These are phyloP conservation scores for Syngnathus floridae DNA, from an alignment of 2,113 vertebrate genomes.

Conservation along the genomic window DNA sequence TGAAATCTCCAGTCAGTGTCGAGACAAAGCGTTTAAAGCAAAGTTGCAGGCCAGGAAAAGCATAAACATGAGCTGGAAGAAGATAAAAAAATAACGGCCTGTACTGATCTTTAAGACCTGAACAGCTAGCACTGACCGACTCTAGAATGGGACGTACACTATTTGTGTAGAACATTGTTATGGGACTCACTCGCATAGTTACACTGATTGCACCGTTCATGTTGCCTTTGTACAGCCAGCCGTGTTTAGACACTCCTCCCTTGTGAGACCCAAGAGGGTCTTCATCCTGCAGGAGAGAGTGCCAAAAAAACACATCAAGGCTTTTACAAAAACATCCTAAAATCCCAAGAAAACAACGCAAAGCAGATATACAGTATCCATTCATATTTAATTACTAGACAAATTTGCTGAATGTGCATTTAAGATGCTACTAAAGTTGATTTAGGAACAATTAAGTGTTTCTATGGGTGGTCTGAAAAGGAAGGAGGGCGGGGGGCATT, in stretches of 20 bases:
- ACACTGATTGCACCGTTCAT: slow-evolving; percentile 98
- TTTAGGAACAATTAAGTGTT: not conserved
- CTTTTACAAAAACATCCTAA: not conserved
- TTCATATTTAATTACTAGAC: slow-evolving; percentile 14
- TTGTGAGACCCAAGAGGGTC: slow-evolving; percentile 92
- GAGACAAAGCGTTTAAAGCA: not conserved
- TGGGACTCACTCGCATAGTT: slow-evolving; percentile 87
- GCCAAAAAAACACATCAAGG: not conserved
- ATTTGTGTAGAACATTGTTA: not conserved
- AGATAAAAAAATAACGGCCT: not conserved
- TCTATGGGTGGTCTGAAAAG: not conserved
- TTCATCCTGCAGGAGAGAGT: slow-evolving; percentile 75
- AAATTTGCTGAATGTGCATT: slow-evolving; percentile 8
- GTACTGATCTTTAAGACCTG: not conserved
- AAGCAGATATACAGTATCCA: not conserved
- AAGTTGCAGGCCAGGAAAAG: not conserved
- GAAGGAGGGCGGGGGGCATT: not conserved
- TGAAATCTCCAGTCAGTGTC: not conserved
- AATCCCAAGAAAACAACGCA: not conserved
- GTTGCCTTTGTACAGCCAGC: slow-evolving; percentile 98
- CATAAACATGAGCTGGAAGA: not conserved
- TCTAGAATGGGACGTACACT: not conserved
- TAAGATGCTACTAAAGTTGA: slow-evolving; percentile 17
- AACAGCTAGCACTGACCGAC: not conserved
- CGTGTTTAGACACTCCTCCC: slow-evolving; percentile 92